Percentiles rank a stretch among this genome's conserved stretches.
These are phyloP conservation scores for Bacillus rossius DNA, from an alignment of 1,140 invertebrate species.

Conservation along the genomic window DNA sequence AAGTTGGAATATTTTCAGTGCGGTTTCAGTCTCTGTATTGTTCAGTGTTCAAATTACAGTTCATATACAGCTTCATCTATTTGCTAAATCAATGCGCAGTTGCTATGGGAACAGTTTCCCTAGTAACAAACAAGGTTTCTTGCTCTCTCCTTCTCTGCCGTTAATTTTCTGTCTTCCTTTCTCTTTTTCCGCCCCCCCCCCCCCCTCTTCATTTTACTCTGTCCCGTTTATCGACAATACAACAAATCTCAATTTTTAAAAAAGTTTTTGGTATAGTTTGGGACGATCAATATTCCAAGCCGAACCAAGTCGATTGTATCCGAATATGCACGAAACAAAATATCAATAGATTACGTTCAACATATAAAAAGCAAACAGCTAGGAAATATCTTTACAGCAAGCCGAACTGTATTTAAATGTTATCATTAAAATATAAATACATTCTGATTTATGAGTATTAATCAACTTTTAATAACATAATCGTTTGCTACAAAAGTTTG, in stretches of 20 bases:
- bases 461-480: no score
- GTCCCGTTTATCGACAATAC: not conserved
- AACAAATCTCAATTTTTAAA: slow-evolving; percentile 13
- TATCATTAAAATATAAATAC: no score
- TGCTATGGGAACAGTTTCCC: slow-evolving; percentile 6
- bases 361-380: no score
- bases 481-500: no score
- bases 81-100: slow-evolving; percentile 10
- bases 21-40: no score
- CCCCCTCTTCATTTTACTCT: not conserved
- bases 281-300: slow-evolving; percentile 10
- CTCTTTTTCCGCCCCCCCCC: not conserved
- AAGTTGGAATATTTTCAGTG: no score
- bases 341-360: slow-evolving; percentile 3
- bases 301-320: not conserved
- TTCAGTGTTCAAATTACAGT: no score
- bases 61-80: no score
- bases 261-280: slow-evolving; percentile 3
- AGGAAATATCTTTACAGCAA: no score
- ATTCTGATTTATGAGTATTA: no score
- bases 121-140: slow-evolving; percentile 13
- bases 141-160: not conserved
- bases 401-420: no score
- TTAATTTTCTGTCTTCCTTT: not conserved
- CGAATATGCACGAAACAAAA: slow-evolving; percentile 6